These are phyloP conservation scores for Tipula unca DNA, from an alignment of 2,888 invertebrate genomes.

Conservation along the genomic window DNA sequence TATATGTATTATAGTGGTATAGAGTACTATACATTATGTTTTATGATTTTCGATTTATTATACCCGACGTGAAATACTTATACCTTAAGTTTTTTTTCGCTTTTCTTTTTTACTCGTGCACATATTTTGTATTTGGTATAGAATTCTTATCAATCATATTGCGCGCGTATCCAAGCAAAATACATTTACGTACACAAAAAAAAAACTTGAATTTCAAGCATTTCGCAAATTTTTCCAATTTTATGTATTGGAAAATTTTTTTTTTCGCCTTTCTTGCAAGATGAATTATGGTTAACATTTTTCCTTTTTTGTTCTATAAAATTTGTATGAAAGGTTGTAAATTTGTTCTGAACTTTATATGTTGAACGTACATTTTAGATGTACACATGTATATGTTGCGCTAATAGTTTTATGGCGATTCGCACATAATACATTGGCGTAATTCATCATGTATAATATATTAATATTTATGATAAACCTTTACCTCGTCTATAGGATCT, in stretches of 20 bases:
- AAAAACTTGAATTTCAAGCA: not conserved
- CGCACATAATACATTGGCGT: not conserved
- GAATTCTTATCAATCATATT: not conserved
- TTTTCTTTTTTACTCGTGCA: not conserved
- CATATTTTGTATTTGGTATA: not conserved
- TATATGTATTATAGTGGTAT: not conserved
- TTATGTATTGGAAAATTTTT: not conserved
- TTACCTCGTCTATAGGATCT: too few relatives aligned
- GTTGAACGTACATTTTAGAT: not conserved
- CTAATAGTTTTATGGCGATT: not conserved
- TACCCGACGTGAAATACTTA: not conserved
- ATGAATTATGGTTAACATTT: not conserved
- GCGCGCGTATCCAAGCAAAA: not conserved
- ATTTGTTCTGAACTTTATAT: not conserved
- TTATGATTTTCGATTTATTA: not conserved
- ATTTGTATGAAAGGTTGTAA: not conserved
- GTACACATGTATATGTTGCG: not conserved
- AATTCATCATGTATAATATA: not conserved
- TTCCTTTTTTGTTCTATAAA: not conserved
- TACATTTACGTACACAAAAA: not conserved
- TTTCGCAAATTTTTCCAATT: not conserved
- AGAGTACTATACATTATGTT: not conserved
- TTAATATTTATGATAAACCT: not conserved
- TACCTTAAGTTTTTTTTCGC: not conserved
- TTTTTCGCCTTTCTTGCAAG: not conserved